Base-by-base conservation (phyloP, 2,888 invertebrate genomes). In the Lamellibrachia columna region DNA sequence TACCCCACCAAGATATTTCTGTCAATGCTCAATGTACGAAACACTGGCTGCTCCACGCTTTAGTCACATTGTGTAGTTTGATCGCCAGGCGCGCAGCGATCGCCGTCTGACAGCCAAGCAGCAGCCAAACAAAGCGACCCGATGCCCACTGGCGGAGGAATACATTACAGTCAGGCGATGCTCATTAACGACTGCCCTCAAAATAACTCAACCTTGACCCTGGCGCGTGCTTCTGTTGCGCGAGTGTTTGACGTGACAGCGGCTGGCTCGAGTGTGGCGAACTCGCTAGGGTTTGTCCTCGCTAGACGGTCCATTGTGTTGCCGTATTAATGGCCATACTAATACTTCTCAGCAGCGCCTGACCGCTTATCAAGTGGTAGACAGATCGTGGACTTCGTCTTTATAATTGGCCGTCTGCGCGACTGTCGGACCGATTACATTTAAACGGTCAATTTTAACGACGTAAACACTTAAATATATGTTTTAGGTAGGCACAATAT, bases 11-110 rank as follows among this genome's bases (percentile, higher is more conserved):
- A 55, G 55, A 55, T 9, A 55, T 55, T 7, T 3, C 7, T 9
- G 55, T 9, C 55, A 55, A 9, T 22, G 75, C 4, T 22, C 22
- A 75, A 6, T 2, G 75, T 22, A 11, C 22, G 75, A 75, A 75
- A 75, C 75, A 75, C 75, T 75, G n/a, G 22, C 75, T 75, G 75
- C 15, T 75, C 75, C 75, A 22, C 1, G 75, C 75, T 1, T 15
- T 11, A 15, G 22, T 75, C 15, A 75, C n/a, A 75, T 6, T 75
- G 75, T 75, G 22, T n/a, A 75, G 75, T 75, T 22, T 75, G 22
- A n/a, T 75, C 75, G n/a, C 75, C 75, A 75, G 75, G 75, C 75
- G 75, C 75, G 75, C 75, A 22, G 75, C 75, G 75, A 75, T 75
- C 75, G 75, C 75, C 22, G 22, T 75, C 22, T 11, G 75, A 75